Evolutionary conservation across 2,888 invertebrate species (phyloP).

Genomic region (Dendrolimus pini): DNA sequence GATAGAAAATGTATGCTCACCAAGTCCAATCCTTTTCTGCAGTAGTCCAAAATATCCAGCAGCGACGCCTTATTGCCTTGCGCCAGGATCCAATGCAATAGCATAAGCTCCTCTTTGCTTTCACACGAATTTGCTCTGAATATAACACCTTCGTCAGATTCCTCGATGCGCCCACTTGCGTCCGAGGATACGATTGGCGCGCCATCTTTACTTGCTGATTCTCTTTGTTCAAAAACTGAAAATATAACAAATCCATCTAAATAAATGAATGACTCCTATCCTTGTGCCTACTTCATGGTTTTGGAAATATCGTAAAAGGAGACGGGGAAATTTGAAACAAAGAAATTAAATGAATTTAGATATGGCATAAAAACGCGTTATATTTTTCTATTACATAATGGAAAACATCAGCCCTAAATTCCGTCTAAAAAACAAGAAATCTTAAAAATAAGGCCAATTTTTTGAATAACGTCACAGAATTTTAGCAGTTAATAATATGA

Average conservation of each 20-base stretch:
- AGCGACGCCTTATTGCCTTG: conserved; percentile 88
- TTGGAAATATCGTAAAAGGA: too few species aligned
- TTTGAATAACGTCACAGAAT: too few species aligned
- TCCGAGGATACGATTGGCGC: conserved; percentile 30
- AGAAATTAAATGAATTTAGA: too few species aligned
- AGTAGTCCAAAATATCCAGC: conserved; percentile 86
- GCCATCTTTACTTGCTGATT: conserved; percentile 44
- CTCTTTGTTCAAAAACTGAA: conserved; percentile 54
- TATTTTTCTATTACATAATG: too few species aligned
- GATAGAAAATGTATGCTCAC: conserved; percentile 46
- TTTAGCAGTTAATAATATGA: too few species aligned
- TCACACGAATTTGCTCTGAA: conserved; percentile 50
- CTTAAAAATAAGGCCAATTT: too few species aligned
- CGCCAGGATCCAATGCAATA: conserved; percentile 91
- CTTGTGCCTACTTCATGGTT: too few species aligned
- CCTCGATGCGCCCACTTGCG: conserved; percentile 36
- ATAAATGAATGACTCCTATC: too few species aligned
- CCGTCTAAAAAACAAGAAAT: too few species aligned
- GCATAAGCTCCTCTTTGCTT: conserved; percentile 72
- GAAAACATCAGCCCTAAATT: too few species aligned
- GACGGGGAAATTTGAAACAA: too few species aligned
- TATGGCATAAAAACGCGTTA: too few species aligned
- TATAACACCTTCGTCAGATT: conserved; percentile 50
- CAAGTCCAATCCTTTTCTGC: conserved; percentile 84
- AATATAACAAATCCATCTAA: conserved; percentile 3